Percentiles rank a stretch among this genome's conserved stretches.
These are phyloP conservation scores for Etia nguti DNA, from an alignment of 2,113 vertebrate species.

Conservation along the genomic window DNA sequence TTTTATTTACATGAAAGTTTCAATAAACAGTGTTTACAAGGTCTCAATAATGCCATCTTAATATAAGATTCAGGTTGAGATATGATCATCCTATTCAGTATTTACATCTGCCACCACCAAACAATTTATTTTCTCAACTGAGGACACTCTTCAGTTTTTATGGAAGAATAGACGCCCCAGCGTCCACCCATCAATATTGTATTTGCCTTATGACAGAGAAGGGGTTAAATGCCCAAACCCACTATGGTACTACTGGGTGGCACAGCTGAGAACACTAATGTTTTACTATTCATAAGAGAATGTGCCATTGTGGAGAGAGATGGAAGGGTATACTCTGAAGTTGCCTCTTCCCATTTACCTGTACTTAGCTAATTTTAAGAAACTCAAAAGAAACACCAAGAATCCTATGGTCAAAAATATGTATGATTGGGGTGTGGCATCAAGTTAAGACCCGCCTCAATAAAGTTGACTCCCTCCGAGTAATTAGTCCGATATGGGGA, in stretches of 20 bases:
- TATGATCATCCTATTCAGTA: background rate
- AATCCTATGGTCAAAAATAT: background rate
- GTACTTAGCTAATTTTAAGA: background rate
- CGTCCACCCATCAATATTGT: background rate
- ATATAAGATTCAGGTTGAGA: background rate
- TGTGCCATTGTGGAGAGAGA: background rate
- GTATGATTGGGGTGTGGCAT: background rate
- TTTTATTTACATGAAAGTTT: background rate
- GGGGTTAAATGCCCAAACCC: background rate
- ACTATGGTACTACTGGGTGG: background rate
- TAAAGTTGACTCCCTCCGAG: fast-evolving
- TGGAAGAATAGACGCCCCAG: background rate
- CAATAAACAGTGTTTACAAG: background rate
- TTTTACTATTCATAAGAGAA: background rate
- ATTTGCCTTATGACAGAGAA: background rate
- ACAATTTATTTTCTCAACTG: background rate
- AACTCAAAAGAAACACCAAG: background rate
- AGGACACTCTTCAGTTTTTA: background rate
- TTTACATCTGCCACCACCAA: fast-evolving
- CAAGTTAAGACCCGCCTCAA: background rate
- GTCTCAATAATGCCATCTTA: background rate
- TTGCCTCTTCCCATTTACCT: background rate
- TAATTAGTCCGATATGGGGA: background rate
- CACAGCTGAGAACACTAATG: background rate
- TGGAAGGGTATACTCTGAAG: background rate